Conservation (phyloP, 2,888 invertebrate genomes). For the Ypsolopha sequella region DNA sequence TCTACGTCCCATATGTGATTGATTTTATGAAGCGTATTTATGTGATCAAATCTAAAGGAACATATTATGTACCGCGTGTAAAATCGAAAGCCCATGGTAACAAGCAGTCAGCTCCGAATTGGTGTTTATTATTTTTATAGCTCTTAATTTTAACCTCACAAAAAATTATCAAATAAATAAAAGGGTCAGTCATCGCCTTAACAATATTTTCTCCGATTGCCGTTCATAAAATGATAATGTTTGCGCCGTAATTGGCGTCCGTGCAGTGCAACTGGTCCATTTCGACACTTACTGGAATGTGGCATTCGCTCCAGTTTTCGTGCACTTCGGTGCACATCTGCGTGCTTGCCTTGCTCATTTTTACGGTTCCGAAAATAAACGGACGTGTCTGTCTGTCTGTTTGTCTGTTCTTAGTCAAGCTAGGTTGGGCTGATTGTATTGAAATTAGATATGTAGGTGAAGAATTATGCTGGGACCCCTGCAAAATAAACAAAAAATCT, state of each 20-base stretch:
- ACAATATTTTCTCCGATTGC: neutral
- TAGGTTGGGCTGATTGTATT: too few relatives aligned
- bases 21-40: too few relatives aligned
- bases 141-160: too few relatives aligned
- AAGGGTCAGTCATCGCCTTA: neutral
- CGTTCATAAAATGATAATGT: neutral
- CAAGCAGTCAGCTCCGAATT: neutral
- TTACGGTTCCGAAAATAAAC: too few relatives aligned
- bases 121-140: too few relatives aligned
- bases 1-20: too few relatives aligned
- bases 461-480: too few relatives aligned
- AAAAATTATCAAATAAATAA: neutral
- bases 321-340: neutral
- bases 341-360: neutral
- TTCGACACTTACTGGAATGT: slow-evolving; percentile 1
- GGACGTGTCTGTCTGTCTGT: too few relatives aligned
- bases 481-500: too few relatives aligned
- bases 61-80: neutral
- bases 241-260: neutral
- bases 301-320: neutral
- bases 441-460: too few relatives aligned
- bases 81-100: neutral
- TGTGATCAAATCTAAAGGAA: too few relatives aligned
- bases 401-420: too few relatives aligned
- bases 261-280: neutral